Evolutionary conservation across 2,888 invertebrate species (phyloP).

Genomic region (Eilema sororculum): DNA sequence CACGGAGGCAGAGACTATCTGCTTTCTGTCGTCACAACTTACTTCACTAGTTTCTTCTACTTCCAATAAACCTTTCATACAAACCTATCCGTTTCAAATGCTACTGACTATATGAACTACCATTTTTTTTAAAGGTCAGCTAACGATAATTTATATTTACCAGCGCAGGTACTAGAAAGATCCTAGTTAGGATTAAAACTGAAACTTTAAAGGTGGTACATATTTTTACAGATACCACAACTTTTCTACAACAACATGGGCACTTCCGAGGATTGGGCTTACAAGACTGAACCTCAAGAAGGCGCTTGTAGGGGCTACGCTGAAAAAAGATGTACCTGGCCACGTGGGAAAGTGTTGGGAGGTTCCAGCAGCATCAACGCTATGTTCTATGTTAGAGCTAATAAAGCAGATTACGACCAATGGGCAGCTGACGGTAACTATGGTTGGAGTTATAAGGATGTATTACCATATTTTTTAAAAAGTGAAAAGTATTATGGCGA

Average conservation of each 20-base stretch:
- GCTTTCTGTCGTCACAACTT: too few relatives aligned
- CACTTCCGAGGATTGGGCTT: constrained; percentile 84
- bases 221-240: constrained; percentile 59
- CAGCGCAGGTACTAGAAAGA: not conserved
- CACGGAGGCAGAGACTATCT: too few relatives aligned
- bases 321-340: constrained; percentile 80
- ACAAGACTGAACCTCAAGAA: constrained; percentile 80
- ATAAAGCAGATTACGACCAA: constrained; percentile 82
- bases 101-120: not conserved
- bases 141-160: not conserved
- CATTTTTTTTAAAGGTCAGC: not conserved
- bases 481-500: constrained; percentile 73
- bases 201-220: not conserved
- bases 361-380: constrained; percentile 87
- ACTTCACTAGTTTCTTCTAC: too few relatives aligned
- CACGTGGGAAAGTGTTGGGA: constrained; percentile 88
- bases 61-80: not conserved
- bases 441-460: constrained; percentile 87
- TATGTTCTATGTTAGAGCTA: constrained; percentile 87
- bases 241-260: constrained; percentile 63
- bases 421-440: constrained; percentile 85
- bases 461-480: constrained; percentile 82
- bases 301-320: constrained; percentile 75
- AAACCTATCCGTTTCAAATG: not conserved
- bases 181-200: not conserved